Base-by-base conservation (phyloP, 2,888 invertebrate species). In the Matsumyia berberina region DNA sequence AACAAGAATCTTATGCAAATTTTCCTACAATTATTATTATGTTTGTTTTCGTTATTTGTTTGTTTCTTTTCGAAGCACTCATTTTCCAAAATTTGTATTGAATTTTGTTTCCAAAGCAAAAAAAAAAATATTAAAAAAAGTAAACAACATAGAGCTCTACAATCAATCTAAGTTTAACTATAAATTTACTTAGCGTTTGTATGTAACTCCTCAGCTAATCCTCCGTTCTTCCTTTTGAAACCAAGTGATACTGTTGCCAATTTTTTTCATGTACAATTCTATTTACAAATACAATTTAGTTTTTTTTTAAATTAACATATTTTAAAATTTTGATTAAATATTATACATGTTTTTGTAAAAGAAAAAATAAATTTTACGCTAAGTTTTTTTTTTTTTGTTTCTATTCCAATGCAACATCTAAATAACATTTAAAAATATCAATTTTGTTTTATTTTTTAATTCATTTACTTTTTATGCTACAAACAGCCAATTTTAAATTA, bases 71-170 rank as follows among this genome's bases (percentile, higher is more conserved):
- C 69, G 74, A 85, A 85, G 83, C 83, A 85, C 83, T 85, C 79
- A 58, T 74, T 69, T 78, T 42, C 17, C 11, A 72, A 58, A 58
- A 35, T 33, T 12, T 39, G 12, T 66, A 0, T 9, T 29, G 11
- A 19, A 33, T 15, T 19, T n/a, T 29, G 6, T 35, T 64, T 49
- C 2, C n/a, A 17, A 55, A 44, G 60, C 53, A 33, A 12, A 42
- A 88, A 86, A 87, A 87, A 87, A 87, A 72, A 86, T 67, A 77
- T 57, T 80, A 86, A 82, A 69, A 86, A 70, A 77, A 85, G 53
- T 86, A 85, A 70, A 85, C 60, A 86, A 66, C 72, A 69, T 33
- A 49, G 55, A 78, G 24, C 46, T 42, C 62, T 74, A 57, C 58
- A 86, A 78, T 83, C 60, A 67, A 60, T 72, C 60, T 79, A 83